phyloP scores from a whole-genome alignment of 1,140 invertebrate genomes.

The Atta colombica region DNA sequence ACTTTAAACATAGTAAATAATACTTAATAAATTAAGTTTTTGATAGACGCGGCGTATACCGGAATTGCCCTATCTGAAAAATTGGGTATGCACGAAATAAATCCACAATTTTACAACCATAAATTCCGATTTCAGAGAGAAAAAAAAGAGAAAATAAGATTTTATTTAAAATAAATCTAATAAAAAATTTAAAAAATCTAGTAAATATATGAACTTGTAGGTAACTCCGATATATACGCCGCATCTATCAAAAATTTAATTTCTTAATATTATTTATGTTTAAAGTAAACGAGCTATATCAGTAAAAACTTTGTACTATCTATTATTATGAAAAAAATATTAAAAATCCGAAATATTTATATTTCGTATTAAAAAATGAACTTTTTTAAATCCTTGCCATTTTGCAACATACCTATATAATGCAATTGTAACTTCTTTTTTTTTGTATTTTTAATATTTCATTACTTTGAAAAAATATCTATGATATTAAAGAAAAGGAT shows the following conservation, averaged over 20 bases:
- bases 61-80: not conserved
- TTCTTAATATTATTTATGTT: no score
- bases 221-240: no score
- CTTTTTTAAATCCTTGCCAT: no score
- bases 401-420: not conserved
- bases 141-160: not conserved
- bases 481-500: not conserved
- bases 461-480: not conserved
- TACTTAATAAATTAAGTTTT: no score
- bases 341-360: no score
- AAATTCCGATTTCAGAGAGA: not conserved
- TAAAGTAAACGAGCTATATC: no score
- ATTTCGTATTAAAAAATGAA: no score
- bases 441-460: not conserved
- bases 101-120: not conserved
- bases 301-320: no score
- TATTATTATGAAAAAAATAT: no score
- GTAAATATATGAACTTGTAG: not conserved
- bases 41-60: no score
- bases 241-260: no score
- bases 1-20: no score
- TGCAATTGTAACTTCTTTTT: not conserved
- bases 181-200: not conserved
- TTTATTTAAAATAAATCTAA: constrained; percentile 8
- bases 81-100: not conserved